Base-by-base conservation (phyloP, 2,888 invertebrate genomes). In the Branchipolynoe longqiensis region DNA sequence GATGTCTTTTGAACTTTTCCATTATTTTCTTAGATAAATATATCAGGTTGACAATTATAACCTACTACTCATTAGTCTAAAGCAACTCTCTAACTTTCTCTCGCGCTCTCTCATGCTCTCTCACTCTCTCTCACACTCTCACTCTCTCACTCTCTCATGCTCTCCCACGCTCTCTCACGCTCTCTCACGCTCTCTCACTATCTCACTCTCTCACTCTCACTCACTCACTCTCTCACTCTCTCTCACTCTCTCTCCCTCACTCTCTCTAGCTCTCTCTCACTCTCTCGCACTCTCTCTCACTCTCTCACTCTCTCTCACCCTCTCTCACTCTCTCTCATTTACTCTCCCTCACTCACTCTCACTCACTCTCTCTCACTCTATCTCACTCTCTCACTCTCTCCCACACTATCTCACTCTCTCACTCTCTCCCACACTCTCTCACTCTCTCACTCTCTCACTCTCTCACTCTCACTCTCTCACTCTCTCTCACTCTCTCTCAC, bases 401-500 rank as follows among this genome's bases (percentile, higher is more conserved):
- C 38, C 31, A 31, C 31, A 4, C 73, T 28, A 4, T 73, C 36
- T n/a, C n/a, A n/a, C n/a, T n/a, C n/a, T 31, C 73, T 73, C 73
- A 8, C 73, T 73, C 73, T 36, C 73, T 12, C 31, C 38, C 73
- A 12, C 73, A 6, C 36, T n/a, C 36, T 36, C 73, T 36, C 73
- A 6, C 36, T n/a, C 36, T 36, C 73, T 8, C 31, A 25, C 36
- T 33, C 73, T n/a, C 73, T 36, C 73, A 12, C 73, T 36, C 73
- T 73, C 73, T 31, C 73, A 12, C 73, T 73, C 33, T 36, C 73
- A 12, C 36, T n/a, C n/a, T 73, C 73, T n/a, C 6, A 18, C 12
- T 31, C 33, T 36, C 36, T 36, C 73, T 36, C 73, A 12, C 36
- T 36, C 33, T 73, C 73, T 8, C 73, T 73, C n/a, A 8, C 73